Base-by-base conservation (phyloP, 2,888 invertebrate species). In the Meliscaeva auricollis region DNA sequence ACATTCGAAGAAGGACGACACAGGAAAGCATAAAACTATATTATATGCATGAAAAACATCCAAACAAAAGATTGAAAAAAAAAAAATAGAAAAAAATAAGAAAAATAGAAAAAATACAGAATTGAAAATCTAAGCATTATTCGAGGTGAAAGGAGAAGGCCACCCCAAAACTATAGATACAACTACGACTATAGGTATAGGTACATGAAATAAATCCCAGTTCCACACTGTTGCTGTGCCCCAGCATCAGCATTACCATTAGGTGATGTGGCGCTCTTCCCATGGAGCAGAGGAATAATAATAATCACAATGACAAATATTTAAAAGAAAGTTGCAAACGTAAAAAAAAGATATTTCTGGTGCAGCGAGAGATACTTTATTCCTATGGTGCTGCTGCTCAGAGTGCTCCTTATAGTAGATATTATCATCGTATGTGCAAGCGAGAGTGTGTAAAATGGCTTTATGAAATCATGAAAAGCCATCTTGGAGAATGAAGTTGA, bases 381-480 rank as follows among this genome's bases (percentile, higher is more conserved):
- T 74, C 52, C 30, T 64, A 17, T 44, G 11, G 5, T 58, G 35
- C 17, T 35, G 20, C 15, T 68, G 15, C 38, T 13, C 38, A 4
- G 26, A 3, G 26, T 68, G 44, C 44, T 32, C 58, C 50, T 46
- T 30, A 30, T 62, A 66, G 30, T 62, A 66, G 30, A 52, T 30
- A 73, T 38, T 38, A 38, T 38, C 30, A 56, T 54, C 73, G 52
- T 50, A 62, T 72, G 84, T 52, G 52, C 64, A 22, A 54, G 62
- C 30, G 30, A 46, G 66, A 70, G 79, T 72, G 76, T 81, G 72
- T 66, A 70, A 73, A 75, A 85, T 80, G 52, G 76, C 85, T 85
- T 85, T 85, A 77, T 81, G 81, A 77, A 85, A 81, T 80, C 85
- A 80, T 81, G 81, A 85, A 85, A 81, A 81, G 73, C 73, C 76